These are phyloP conservation scores for Pseudotriccus pelzelni DNA, from an alignment of 2,797 vertebrate species.

Conservation along the genomic window DNA sequence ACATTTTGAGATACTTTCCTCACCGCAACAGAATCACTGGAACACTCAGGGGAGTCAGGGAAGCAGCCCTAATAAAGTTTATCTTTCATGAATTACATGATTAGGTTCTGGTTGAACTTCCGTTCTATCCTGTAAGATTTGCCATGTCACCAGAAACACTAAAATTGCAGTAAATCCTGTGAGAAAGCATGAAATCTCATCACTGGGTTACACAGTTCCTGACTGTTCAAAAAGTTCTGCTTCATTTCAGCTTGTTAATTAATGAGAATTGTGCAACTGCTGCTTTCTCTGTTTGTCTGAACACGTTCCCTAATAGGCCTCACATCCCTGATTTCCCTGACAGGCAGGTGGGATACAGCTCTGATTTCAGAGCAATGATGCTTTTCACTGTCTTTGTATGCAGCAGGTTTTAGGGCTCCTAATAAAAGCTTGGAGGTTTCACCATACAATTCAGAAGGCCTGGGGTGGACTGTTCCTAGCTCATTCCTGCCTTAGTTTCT, in stretches of 20 bases:
- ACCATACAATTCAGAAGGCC: not conserved
- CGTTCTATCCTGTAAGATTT: not conserved
- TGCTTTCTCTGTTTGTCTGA: not conserved
- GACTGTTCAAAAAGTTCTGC: slow-evolving; percentile 10
- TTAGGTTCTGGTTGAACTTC: not conserved
- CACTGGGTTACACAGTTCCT: not conserved
- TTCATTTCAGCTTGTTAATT: slow-evolving; percentile 39
- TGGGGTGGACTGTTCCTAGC: not conserved
- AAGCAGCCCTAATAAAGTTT: not conserved
- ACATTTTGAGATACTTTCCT: not conserved
- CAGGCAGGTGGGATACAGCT: too few species aligned
- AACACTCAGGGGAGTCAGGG: too few species aligned
- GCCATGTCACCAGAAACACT: not conserved
- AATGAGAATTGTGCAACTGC: not conserved
- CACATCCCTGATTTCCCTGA: not conserved
- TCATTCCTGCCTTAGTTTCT: not conserved
- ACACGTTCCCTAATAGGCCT: not conserved
- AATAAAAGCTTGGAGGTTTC: not conserved
- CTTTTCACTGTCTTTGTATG: not conserved
- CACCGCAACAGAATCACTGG: too few species aligned
- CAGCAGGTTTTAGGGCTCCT: not conserved
- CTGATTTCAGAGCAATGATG: not conserved
- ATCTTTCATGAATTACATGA: not conserved
- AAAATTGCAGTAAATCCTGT: not conserved
- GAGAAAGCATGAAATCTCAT: not conserved